Evolutionary conservation across 2,888 invertebrate genomes (phyloP).

Genomic region (Baccha elongata): DNA sequence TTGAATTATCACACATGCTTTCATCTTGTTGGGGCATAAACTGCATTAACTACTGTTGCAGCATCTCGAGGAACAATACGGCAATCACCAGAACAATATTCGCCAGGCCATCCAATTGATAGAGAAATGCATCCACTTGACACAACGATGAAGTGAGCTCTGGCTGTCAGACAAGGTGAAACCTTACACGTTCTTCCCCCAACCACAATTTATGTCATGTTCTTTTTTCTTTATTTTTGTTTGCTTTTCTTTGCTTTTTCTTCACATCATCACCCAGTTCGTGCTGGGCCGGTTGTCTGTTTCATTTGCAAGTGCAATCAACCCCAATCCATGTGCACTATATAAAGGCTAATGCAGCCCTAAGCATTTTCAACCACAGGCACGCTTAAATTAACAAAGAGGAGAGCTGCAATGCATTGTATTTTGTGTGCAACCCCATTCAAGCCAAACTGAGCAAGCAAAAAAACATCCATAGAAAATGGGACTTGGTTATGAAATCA

Average conservation of each 20-base stretch:
- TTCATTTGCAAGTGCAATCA: constrained; percentile 71
- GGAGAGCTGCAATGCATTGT: constrained; percentile 10
- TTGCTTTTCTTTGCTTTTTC: constrained; percentile 14
- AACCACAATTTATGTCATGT: constrained; percentile 57
- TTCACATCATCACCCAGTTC: constrained; percentile 49
- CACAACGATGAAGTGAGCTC: constrained; percentile 62
- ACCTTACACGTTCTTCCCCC: constrained; percentile 63
- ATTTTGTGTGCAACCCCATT: constrained; percentile 7
- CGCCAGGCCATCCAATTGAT: constrained; percentile 49
- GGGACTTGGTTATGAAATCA: constrained; percentile 48
- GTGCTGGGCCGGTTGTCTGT: constrained; percentile 60
- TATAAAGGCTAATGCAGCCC: constrained; percentile 69
- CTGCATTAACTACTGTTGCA: constrained; percentile 30
- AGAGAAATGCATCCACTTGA: constrained; percentile 66
- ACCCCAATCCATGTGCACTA: constrained; percentile 69
- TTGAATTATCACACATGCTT: constrained; percentile 49
- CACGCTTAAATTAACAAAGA: constrained; percentile 54
- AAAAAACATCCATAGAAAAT: constrained; percentile 23
- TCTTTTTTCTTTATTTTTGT: constrained; percentile 30
- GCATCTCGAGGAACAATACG: constrained; percentile 59
- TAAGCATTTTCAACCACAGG: constrained; percentile 63
- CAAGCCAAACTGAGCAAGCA: neutral
- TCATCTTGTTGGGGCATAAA: constrained; percentile 19
- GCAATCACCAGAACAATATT: constrained; percentile 61
- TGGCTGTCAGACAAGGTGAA: constrained; percentile 73